phyloP scores from a whole-genome alignment of 2,888 invertebrate genomes.

The Tolmerus cingulatus region DNA sequence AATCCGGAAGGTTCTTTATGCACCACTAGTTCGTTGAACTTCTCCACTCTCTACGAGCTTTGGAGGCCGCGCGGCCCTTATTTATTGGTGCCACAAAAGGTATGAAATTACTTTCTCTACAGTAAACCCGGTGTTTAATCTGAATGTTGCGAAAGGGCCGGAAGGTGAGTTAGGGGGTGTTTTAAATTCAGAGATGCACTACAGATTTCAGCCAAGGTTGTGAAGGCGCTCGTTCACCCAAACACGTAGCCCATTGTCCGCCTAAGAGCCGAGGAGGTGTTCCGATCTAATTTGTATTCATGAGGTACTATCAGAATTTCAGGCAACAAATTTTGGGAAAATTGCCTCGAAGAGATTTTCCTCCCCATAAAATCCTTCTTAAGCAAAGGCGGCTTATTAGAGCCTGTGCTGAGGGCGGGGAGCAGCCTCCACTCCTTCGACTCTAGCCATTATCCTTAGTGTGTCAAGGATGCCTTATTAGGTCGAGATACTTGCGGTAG shows the following conservation, averaged over 20 bases:
- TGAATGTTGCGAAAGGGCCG: background rate
- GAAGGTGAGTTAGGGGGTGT: background rate
- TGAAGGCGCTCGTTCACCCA: background rate
- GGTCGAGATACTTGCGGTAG: conserved; percentile 22
- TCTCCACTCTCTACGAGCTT: background rate
- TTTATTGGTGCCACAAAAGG: background rate
- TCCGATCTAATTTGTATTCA: conserved; percentile 24
- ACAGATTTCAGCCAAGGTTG: background rate
- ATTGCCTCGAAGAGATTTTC: background rate
- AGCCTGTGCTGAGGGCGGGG: background rate
- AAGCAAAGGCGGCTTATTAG: background rate
- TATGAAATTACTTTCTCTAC: background rate
- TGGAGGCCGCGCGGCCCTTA: background rate
- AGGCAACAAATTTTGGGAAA: conserved; percentile 15
- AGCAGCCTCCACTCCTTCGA: background rate
- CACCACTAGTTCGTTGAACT: background rate
- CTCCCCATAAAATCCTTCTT: background rate
- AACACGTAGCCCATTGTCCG: background rate
- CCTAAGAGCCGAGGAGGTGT: background rate
- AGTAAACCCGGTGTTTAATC: background rate
- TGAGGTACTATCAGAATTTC: background rate
- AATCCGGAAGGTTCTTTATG: background rate
- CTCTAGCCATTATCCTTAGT: conserved; percentile 15
- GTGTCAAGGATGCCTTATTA: conserved; percentile 34
- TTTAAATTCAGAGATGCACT: conserved; percentile 1